Base-by-base conservation (phyloP, 1,140 invertebrate genomes). In the Thalassaphorura encarpata region DNA sequence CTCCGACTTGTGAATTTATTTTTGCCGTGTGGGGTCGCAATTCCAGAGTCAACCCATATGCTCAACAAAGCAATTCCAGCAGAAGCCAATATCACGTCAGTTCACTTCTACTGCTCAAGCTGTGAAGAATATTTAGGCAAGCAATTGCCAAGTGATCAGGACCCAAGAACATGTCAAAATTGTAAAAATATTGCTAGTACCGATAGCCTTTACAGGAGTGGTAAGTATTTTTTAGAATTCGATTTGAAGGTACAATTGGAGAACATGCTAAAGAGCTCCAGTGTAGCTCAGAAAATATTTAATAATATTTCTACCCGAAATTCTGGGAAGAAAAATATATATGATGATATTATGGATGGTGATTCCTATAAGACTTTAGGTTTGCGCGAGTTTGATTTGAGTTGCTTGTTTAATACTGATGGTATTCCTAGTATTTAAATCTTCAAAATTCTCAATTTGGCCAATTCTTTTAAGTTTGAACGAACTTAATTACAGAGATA, bases 401-500 rank as follows among this genome's bases (percentile, higher is more conserved):
- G 41, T 13, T 26, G 41, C 6, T 15, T 46, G 2, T 18, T 53
- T 5, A 53, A 67, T 49, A 67, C 67, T n/a, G 69, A 71, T 49
- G 69, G 68, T 0, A 56, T 70, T 33, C 66, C 68, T 8, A n/a
- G 60, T 70, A 8, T 70, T 69, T 31, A 67, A 69, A 56, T 71
- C 68, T 0, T 69, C 68, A 13, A 60, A 66, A 61, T 61, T 63
- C 24, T 64, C 62, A 53, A 55, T 68, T 43, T 71, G 69, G 68
- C 68, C 69, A 29, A 52, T 70, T 11, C 64, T 68, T 42, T 49
- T 67, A 2, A 52, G 60, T 43, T 57, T 71, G 3, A 70, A 70
- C 55, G 68, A 71, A 58, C 52, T 70, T 28, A 55, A 63, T 2
- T 68, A 64, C 24, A 3, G 27, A 0, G 0, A 47, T 5, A 24